Evolutionary conservation across 1,140 invertebrate genomes (phyloP), one percentile per base, ranked within the genome.

Genomic region (Helicoverpa zea): DNA sequence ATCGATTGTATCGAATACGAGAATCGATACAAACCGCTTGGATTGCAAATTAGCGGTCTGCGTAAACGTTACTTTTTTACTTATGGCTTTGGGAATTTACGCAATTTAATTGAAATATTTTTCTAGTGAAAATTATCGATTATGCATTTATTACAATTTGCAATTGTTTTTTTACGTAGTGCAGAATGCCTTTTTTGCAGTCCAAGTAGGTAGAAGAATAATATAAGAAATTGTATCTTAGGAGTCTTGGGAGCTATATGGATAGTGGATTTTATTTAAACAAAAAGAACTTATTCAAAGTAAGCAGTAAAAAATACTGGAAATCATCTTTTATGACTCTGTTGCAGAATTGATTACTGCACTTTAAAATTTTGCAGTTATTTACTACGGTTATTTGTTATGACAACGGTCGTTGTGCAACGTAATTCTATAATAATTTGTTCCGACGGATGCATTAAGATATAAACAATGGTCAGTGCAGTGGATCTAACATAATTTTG

Each of bases 71-170:
- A 14, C 54, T 23, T 18, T 58, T 59, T 12, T n/a, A n/a, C n/a
- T 14, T 74, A 74, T 47, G n/a, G 72, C 72, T 58, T 18, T 18
- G 43, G 43, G 16, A 18, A 12, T 2, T 59, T 58, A 43, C 18
- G 72, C 30, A 74, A 74, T 59, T 29, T 47, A 74, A 74, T 43
- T 59, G 35, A 23, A 47, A 2, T 58, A 54, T 54, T 72, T 35
- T 59, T 74, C 43, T 68, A 49, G 16, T 66, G 30, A 47, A 66
- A 68, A 16, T n/a, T 63, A 63, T 49, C 63, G 35, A 13, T 49
- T 58, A 58, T 43, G 35, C n/a, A 58, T 58, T 54, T 58, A 7
- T 11, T 58, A 23, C 2, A 1, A 23, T 58, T 18, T 18, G 56
- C 3, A 7, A 9, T 5, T 18, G 10, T 23, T 10, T 23, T 58